Percentiles rank a stretch among this genome's conserved stretches.
phyloP scores from a whole-genome alignment of 2,888 invertebrate species.

The Cerceris rybyensis region DNA sequence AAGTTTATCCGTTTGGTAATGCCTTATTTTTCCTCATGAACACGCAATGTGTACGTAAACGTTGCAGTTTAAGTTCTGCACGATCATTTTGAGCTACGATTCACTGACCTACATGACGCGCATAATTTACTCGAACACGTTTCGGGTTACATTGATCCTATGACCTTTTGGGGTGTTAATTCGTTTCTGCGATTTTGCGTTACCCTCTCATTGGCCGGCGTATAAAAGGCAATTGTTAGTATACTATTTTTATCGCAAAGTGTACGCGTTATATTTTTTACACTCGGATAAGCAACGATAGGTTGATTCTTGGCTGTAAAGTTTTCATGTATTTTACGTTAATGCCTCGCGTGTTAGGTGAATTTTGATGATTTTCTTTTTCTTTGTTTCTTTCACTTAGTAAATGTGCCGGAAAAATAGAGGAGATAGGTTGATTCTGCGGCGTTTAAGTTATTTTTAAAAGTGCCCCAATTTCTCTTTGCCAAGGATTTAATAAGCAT shows the following conservation, averaged over 20 bases:
- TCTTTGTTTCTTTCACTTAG: neutral
- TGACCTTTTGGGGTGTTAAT: slow-evolving; percentile 11
- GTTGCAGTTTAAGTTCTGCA: slow-evolving; percentile 21
- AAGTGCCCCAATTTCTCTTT: no score
- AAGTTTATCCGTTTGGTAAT: neutral
- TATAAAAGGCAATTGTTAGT: neutral
- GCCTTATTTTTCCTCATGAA: neutral
- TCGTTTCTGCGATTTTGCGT: slow-evolving; percentile 5
- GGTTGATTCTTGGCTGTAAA: neutral
- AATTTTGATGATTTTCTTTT: neutral
- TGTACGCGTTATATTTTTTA: slow-evolving; percentile 1
- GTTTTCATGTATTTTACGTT: no score
- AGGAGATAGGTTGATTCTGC: neutral
- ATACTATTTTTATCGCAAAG: slow-evolving; percentile 4
- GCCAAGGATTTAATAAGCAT: no score
- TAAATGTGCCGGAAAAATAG: neutral
- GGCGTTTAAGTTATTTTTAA: no score
- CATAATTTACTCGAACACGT: slow-evolving; percentile 44
- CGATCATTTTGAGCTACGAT: slow-evolving; percentile 45
- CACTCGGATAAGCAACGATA: neutral
- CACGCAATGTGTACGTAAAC: slow-evolving; percentile 7
- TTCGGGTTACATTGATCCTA: slow-evolving; percentile 37
- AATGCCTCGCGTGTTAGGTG: neutral
- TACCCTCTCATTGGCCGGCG: slow-evolving; percentile 6
- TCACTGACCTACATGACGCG: slow-evolving; percentile 58